Base-by-base conservation (phyloP, 2,797 vertebrate species). In the Hirundo rustica region DNA sequence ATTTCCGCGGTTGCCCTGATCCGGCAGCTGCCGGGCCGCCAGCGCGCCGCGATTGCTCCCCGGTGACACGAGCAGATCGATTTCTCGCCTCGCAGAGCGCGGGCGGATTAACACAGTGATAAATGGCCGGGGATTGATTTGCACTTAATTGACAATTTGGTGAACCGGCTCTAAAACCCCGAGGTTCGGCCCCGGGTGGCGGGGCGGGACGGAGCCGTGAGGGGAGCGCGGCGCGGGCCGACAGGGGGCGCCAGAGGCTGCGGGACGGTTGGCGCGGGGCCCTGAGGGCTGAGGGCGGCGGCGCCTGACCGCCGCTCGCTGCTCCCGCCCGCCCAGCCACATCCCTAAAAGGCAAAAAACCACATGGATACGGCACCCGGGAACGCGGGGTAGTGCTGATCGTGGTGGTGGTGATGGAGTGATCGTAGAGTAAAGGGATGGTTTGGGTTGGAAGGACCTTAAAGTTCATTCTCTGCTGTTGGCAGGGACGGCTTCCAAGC, bases 121-220 rank as follows among this genome's bases (percentile, higher is more conserved):
- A 98, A 98, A 99, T 98, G 98, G 97, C 98, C 73, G 47, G 77
- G 97, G 97, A 99, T 99, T 99, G 99, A 99, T 99, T 99, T 93
- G 98, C 98, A 98, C 99, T 99, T 99, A 99, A 99, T 99, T 98
- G 99, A 99, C 99, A 98, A 99, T 99, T 99, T 99, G 98, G 98
- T 93, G 97, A 98, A 98, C 98, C 98, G 97, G 98, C 96, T 97
- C 95, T 97, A 96, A 97, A 97, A 95, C 77, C 94, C 95, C 96
- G 86, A 68, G 97, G 92, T 96, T 94, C 73, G 93, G 94, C 96
- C 95, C 73, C 85, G 97, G 97, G 97, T 98, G 97, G 98, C 97
- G 97, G 95, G 98, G 97, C 62, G 95, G 91, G 97, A 98, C 98
- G 97, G 84, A 98, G 32, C 66, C 66, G 67, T 73, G 88, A 84